phyloP scores from a whole-genome alignment of 2,797 vertebrate genomes.

The Thaleichthys pacificus region DNA sequence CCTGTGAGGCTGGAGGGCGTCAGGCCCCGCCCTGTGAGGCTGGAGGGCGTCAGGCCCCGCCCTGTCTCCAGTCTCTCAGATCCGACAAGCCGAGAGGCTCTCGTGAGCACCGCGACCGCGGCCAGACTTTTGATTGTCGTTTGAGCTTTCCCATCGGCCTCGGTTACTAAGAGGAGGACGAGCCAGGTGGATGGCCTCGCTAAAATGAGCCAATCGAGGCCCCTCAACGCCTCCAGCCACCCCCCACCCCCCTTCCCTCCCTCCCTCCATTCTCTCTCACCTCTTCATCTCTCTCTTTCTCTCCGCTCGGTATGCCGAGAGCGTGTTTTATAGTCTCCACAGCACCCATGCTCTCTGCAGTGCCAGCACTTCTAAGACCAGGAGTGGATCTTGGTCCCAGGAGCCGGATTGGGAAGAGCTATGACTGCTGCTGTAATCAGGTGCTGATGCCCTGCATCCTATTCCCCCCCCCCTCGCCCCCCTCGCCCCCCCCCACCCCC shows the following conservation, averaged over 20 bases:
- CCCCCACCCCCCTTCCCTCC: not conserved
- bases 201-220: not conserved
- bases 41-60: too few species aligned
- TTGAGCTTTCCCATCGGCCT: too few species aligned
- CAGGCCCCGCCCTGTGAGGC: too few species aligned
- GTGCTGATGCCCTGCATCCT: not conserved
- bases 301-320: not conserved
- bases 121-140: too few species aligned
- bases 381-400: constrained; percentile 12
- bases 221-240: too few species aligned
- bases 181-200: too few species aligned
- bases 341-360: constrained; percentile 36
- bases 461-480: not conserved
- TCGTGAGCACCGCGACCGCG: too few species aligned
- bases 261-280: not conserved
- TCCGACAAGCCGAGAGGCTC: too few species aligned
- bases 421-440: constrained; percentile 14
- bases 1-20: too few species aligned
- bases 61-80: too few species aligned
- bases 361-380: constrained; percentile 25
- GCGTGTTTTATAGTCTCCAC: constrained; percentile 30
- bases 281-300: not conserved
- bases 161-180: too few species aligned
- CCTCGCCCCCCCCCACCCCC: not conserved
- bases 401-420: not conserved